Evolutionary conservation across 2,888 invertebrate species (phyloP).

Genomic region (Leucoptera coffeella): DNA sequence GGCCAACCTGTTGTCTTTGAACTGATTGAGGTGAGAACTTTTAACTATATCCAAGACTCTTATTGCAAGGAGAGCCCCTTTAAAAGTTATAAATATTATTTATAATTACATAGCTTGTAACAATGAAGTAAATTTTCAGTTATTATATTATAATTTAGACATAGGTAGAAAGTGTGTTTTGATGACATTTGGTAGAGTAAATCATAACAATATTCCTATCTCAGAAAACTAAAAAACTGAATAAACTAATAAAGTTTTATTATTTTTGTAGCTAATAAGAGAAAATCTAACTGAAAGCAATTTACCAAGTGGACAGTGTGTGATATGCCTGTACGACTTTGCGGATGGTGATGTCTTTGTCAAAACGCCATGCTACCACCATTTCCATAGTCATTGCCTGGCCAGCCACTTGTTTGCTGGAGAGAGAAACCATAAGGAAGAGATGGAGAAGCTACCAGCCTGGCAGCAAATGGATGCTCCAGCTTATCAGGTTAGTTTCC

Average conservation of each 20-base stretch:
- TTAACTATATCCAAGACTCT: too few species aligned
- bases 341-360: conserved; percentile 75
- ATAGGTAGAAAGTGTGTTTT: too few species aligned
- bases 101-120: too few species aligned
- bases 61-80: too few species aligned
- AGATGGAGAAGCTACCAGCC: conserved; percentile 68
- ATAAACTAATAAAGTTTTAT: too few species aligned
- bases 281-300: conserved; percentile 83
- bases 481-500: conserved; percentile 65
- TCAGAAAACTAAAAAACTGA: too few species aligned
- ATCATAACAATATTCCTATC: too few species aligned
- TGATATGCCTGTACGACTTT: conserved; percentile 82
- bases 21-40: conserved; percentile 78
- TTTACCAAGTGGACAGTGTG: conserved; percentile 82
- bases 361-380: conserved; percentile 86
- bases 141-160: too few species aligned
- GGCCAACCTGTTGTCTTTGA: conserved; percentile 85
- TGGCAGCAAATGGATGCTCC: conserved; percentile 64
- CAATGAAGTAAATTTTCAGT: too few species aligned
- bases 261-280: conserved; percentile 61
- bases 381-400: conserved; percentile 82
- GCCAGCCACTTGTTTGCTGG: conserved; percentile 72
- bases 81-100: too few species aligned
- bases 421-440: conserved; percentile 65
- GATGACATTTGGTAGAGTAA: too few species aligned